Percentiles rank a stretch among this genome's conserved stretches.
Conservation (phyloP, 2,113 vertebrate genomes). For the Aythya baeri region DNA sequence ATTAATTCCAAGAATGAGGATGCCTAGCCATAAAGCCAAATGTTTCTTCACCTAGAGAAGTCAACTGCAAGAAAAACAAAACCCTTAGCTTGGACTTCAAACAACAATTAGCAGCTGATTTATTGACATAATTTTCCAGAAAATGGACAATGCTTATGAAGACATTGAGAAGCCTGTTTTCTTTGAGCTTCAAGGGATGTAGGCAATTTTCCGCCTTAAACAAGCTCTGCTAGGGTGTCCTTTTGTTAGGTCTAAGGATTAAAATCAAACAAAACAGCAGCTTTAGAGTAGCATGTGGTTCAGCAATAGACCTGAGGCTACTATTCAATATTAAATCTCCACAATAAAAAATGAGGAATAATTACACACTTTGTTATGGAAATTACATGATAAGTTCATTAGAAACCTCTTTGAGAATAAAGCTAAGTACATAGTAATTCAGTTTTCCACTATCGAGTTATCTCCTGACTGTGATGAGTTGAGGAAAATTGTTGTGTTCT, state of each 20-base stretch:
- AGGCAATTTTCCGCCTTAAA: conserved; percentile 55
- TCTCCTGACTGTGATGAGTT: conserved; percentile 1
- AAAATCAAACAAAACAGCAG: conserved; percentile 48
- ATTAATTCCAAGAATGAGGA: conserved; percentile 51
- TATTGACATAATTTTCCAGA: conserved; percentile 24
- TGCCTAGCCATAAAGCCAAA: conserved; percentile 46
- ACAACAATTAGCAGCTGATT: conserved; percentile 22
- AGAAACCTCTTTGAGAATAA: conserved; percentile 35
- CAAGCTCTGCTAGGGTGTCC: conserved; percentile 8
- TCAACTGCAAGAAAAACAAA: conserved; percentile 47
- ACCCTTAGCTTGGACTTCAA: conserved; percentile 42
- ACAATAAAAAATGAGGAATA: conserved; percentile 45
- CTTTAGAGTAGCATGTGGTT: conserved; percentile 19
- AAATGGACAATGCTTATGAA: conserved; percentile 38
- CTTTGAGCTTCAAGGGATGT: conserved; percentile 12
- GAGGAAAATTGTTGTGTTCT: not conserved
- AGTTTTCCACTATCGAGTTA: conserved; percentile 44
- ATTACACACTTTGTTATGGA: conserved; percentile 55
- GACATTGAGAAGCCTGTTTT: not conserved
- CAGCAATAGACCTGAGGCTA: conserved; percentile 18
- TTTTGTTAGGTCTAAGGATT: conserved; percentile 50
- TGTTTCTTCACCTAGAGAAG: conserved; percentile 55
- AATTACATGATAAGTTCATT: conserved; percentile 55
- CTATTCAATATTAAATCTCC: conserved; percentile 51
- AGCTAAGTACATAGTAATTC: conserved; percentile 31